Evolutionary conservation across 1,140 invertebrate genomes (phyloP).

Genomic region (Eurosta solidaginis): DNA sequence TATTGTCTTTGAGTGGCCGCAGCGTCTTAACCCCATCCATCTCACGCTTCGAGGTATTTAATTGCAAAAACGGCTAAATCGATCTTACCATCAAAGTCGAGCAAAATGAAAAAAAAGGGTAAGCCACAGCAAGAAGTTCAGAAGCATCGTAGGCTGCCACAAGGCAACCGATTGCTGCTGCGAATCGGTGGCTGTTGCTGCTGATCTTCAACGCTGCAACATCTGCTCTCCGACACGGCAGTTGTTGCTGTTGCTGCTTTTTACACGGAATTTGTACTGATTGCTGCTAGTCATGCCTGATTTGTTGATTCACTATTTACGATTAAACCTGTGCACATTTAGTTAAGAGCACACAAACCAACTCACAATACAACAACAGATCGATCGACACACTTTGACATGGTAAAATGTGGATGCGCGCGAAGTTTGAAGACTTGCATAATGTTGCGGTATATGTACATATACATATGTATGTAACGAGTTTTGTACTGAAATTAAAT

Average conservation of each 20-base stretch:
- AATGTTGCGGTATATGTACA: too few relatives aligned
- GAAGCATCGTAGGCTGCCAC: neutral
- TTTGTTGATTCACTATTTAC: constrained; percentile 36
- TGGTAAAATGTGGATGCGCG: too few relatives aligned
- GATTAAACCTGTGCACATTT: constrained; percentile 10
- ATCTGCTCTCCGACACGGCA: neutral
- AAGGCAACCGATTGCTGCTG: neutral
- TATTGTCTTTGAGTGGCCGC: neutral
- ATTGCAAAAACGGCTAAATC: neutral
- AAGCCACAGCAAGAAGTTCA: neutral
- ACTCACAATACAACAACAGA: neutral
- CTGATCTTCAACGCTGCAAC: neutral
- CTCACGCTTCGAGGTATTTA: neutral
- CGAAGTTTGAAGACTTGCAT: neutral
- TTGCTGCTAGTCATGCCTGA: constrained; percentile 57
- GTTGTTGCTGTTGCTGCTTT: constrained; percentile 38
- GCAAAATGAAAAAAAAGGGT: neutral
- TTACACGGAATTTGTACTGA: constrained; percentile 60
- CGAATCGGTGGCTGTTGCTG: neutral
- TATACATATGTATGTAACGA: neutral
- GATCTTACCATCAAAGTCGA: neutral
- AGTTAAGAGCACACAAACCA: neutral
- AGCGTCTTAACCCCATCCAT: neutral
- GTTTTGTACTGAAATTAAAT: neutral
- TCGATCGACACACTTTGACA: too few relatives aligned